These are phyloP conservation scores for Brachyistius frenatus DNA, from an alignment of 2,113 vertebrate genomes.

Conservation along the genomic window DNA sequence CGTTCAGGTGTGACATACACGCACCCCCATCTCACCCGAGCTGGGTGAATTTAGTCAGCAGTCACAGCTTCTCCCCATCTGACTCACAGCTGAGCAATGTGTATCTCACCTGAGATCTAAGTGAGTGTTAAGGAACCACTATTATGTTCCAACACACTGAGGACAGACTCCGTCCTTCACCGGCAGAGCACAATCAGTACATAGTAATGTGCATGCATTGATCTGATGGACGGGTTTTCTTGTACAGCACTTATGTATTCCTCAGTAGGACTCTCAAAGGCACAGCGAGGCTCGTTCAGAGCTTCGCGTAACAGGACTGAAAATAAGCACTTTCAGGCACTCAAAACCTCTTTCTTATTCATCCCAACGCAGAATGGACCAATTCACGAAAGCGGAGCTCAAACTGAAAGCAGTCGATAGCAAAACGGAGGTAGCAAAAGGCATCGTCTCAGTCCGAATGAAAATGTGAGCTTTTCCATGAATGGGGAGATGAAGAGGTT, in stretches of 20 bases:
- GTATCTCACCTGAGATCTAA: slow-evolving; percentile 38
- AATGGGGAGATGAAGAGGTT: slow-evolving; percentile 9
- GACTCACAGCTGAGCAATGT: slow-evolving; percentile 50
- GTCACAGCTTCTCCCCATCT: slow-evolving; percentile 38
- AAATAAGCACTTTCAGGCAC: slow-evolving; percentile 42
- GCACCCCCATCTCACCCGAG: slow-evolving; percentile 6
- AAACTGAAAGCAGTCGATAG: slow-evolving; percentile 13
- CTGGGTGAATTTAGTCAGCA: slow-evolving; percentile 40
- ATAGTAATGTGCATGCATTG: slow-evolving; percentile 23
- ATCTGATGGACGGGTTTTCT: slow-evolving; percentile 49
- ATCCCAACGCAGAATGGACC: neutral
- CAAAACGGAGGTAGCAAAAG: neutral
- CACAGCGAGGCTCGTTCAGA: slow-evolving; percentile 18
- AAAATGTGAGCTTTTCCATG: slow-evolving; percentile 42
- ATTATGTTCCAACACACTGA: slow-evolving; percentile 8
- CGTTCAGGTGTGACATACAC: slow-evolving; percentile 33
- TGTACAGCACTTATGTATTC: slow-evolving; percentile 45
- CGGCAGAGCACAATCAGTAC: neutral
- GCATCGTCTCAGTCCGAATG: neutral
- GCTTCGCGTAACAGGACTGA: slow-evolving; percentile 31
- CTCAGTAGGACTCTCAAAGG: slow-evolving; percentile 47
- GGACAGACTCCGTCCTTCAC: slow-evolving; percentile 34
- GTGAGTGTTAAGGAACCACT: slow-evolving; percentile 12
- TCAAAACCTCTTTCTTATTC: slow-evolving; percentile 19
- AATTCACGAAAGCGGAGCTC: slow-evolving; percentile 4